Evolutionary conservation across 2,113 vertebrate genomes (phyloP), one percentile per base, ranked within the genome.

Genomic region (Bettongia penicillata): DNA sequence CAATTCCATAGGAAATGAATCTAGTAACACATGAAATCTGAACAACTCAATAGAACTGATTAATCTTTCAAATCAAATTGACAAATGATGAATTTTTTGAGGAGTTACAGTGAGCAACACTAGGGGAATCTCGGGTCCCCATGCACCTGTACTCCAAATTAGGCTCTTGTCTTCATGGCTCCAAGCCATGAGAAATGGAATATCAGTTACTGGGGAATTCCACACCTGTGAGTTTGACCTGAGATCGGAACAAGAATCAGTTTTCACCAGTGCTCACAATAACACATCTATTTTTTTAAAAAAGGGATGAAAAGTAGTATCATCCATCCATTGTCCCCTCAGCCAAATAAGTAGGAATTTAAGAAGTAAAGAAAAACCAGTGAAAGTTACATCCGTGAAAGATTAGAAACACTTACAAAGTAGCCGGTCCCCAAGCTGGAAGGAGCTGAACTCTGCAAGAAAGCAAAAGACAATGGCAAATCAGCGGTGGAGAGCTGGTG

Each of bases 361-460:
- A 50, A 95, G 95, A 68, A 97, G 61, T 6, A 53, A 97, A 89
- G 91, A 93, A 92, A 94, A 9, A 95, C 93, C 94, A 94, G 95
- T 43, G 92, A n/a, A 95, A 98, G 96, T 94, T 61, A 97, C 93
- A 25, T 2, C 95, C 95, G 97, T 96, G 95, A 95, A 98, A 98
- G 98, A 94, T 94, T 97, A 98, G 97, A 93, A 97, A 96, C 98
- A 99, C 99, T 99, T 99, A 99, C 99, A 98, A 99, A 99, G 98
- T 99, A 99, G 98, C 99, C 99, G 97, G 99, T 99, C 97, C 99
- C 99, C 99, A 99, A 99, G 98, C 99, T 99, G 98, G 99, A 99
- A 97, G 98, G 98, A 97, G 99, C 99, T 95, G 99, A 99, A 98
- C 99, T 99, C 98, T 98, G 98, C 77, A 98, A 99, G 95, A 98